Conservation (phyloP, 2,113 vertebrate genomes). For the Vombatus ursinus region DNA sequence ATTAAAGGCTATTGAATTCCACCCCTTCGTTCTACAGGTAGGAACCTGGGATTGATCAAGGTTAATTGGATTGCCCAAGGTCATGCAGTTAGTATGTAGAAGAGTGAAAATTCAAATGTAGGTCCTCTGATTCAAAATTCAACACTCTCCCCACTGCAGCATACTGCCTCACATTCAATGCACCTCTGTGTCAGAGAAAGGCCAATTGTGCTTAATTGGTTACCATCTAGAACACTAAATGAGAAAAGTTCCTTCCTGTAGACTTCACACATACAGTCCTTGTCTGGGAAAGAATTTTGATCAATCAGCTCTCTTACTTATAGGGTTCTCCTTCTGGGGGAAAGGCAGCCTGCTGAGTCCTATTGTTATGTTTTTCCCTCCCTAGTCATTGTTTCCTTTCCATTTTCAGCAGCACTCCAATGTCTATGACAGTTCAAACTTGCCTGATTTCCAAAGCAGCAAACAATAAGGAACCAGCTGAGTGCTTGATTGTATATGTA, state of each 20-base stretch:
- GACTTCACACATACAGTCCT: neutral
- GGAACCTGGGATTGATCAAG: neutral
- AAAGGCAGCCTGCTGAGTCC: constrained; percentile 28
- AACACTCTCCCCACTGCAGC: neutral
- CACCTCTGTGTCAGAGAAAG: neutral
- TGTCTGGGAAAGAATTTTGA: neutral
- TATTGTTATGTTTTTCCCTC: constrained; percentile 40
- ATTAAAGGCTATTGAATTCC: neutral
- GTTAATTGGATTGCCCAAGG: neutral
- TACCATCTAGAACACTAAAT: neutral
- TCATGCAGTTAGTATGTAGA: neutral
- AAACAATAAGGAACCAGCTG: constrained; percentile 66
- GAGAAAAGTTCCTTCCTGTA: neutral
- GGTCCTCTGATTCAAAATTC: neutral
- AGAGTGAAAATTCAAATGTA: neutral
- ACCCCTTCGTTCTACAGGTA: neutral
- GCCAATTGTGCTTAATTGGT: neutral
- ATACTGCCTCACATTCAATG: neutral
- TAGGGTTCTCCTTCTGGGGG: neutral
- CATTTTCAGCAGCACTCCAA: constrained; percentile 53
- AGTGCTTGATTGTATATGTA: constrained; percentile 74
- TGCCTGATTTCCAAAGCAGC: constrained; percentile 70
- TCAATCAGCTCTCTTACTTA: neutral
- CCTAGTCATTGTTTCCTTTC: constrained; percentile 18
- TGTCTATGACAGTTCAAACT: constrained; percentile 66